Conservation (phyloP, 2,888 invertebrate genomes). For the Stramonita haemastoma region DNA sequence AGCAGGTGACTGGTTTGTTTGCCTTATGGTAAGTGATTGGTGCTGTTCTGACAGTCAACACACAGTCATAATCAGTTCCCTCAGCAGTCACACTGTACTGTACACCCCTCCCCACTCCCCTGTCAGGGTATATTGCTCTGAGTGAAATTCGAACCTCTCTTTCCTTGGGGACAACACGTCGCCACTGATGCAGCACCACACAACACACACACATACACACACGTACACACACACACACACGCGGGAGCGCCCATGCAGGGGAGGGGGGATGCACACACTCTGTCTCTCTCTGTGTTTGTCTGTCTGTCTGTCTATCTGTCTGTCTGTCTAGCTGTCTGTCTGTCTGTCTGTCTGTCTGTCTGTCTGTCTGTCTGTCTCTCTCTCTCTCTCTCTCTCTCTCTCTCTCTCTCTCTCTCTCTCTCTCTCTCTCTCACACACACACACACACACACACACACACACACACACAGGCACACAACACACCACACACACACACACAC, state of each 20-base stretch:
- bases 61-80: too few species aligned
- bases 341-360: background rate
- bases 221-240: background rate
- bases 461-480: background rate
- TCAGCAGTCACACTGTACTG: too few species aligned
- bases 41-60: too few species aligned
- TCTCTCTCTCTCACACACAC: too few species aligned
- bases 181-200: background rate
- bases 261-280: background rate
- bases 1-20: too few species aligned
- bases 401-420: too few species aligned
- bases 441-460: background rate
- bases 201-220: background rate
- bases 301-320: too few species aligned
- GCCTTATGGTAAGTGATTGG: too few species aligned
- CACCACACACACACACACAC: background rate
- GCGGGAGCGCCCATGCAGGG: background rate
- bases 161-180: background rate
- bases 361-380: conserved; percentile 26
- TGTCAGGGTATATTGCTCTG: too few species aligned
- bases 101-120: too few species aligned
- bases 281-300: background rate
- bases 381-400: conserved; percentile 22
- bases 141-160: too few species aligned
- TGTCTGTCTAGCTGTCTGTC: too few species aligned